These are phyloP conservation scores for Mixornis gularis DNA, from an alignment of 2,113 vertebrate species.

Conservation along the genomic window DNA sequence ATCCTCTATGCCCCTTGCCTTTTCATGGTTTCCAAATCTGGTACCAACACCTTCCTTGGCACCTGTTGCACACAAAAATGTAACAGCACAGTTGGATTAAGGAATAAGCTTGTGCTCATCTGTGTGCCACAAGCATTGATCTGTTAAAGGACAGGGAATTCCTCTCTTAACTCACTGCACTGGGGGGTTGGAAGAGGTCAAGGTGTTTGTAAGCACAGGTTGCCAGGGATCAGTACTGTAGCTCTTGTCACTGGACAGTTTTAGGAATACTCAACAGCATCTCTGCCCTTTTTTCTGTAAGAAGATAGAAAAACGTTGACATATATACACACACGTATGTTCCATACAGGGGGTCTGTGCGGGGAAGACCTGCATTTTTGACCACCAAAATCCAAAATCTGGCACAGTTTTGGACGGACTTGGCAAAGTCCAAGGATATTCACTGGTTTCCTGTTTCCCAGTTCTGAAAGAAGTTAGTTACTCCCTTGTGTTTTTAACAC, in stretches of 20 bases:
- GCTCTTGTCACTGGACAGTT: background rate
- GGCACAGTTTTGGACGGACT: background rate
- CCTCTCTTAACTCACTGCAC: background rate
- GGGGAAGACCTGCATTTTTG: background rate
- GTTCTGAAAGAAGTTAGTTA: background rate
- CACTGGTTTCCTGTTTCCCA: background rate
- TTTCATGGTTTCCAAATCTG: background rate
- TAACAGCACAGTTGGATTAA: background rate
- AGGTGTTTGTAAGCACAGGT: background rate
- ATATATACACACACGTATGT: accelerated
- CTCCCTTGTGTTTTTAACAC: background rate
- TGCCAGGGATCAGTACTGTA: background rate
- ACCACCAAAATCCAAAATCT: background rate
- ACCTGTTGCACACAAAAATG: background rate
- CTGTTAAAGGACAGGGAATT: background rate
- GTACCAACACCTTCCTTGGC: background rate
- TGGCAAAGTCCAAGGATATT: background rate
- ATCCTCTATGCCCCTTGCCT: background rate
- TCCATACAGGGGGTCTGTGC: background rate
- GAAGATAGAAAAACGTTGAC: accelerated
- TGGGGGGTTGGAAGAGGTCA: background rate
- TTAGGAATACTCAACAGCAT: background rate
- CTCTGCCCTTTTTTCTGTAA: background rate
- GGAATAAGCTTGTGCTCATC: background rate
- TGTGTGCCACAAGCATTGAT: background rate